A percentile compares a stretch with the other conserved stretches of the same genome.
These are phyloP conservation scores for Enteromius treurensis DNA, from an alignment of 2,797 vertebrate species.

Conservation along the genomic window DNA sequence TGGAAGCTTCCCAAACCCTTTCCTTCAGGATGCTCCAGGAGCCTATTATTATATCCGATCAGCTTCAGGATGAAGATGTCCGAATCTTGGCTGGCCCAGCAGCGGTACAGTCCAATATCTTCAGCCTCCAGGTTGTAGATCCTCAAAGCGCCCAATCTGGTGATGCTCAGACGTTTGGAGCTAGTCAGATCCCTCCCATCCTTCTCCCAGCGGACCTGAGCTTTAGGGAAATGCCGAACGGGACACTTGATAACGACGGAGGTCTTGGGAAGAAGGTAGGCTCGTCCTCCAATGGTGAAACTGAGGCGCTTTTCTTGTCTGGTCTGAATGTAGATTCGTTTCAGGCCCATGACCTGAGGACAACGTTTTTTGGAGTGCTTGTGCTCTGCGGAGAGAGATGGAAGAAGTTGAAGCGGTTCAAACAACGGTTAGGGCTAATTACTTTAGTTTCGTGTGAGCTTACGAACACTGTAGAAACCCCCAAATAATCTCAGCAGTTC, in stretches of 20 bases:
- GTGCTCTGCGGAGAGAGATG: slow-evolving; percentile 68
- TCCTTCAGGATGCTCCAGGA: slow-evolving; percentile 72
- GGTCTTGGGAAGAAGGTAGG: slow-evolving; percentile 89
- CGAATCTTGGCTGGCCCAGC: slow-evolving; percentile 78
- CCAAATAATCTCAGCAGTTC: slow-evolving; percentile 33
- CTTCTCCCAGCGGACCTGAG: slow-evolving; percentile 86
- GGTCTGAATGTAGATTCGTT: slow-evolving; percentile 88
- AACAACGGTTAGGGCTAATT: slow-evolving; percentile 33
- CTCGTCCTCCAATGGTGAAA: slow-evolving; percentile 86
- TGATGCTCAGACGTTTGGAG: slow-evolving; percentile 81
- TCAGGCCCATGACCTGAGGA: slow-evolving; percentile 77
- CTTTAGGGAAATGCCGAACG: slow-evolving; percentile 82
- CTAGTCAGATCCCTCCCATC: slow-evolving; percentile 77
- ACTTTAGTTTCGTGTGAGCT: not conserved
- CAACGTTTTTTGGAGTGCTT: slow-evolving; percentile 71
- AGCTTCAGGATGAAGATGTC: slow-evolving; percentile 86
- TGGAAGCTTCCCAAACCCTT: slow-evolving; percentile 52
- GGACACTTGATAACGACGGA: slow-evolving; percentile 89
- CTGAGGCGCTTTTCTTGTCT: slow-evolving; percentile 84
- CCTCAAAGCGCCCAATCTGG: slow-evolving; percentile 86
- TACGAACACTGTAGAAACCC: slow-evolving; percentile 4
- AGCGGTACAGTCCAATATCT: slow-evolving; percentile 85
- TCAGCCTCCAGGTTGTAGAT: slow-evolving; percentile 78
- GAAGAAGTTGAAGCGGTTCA: slow-evolving; percentile 6
- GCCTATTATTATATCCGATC: slow-evolving; percentile 81